Percentiles rank a stretch among this genome's conserved stretches.
phyloP scores from a whole-genome alignment of 2,888 invertebrate genomes.

The Oxystoma pomonae region DNA sequence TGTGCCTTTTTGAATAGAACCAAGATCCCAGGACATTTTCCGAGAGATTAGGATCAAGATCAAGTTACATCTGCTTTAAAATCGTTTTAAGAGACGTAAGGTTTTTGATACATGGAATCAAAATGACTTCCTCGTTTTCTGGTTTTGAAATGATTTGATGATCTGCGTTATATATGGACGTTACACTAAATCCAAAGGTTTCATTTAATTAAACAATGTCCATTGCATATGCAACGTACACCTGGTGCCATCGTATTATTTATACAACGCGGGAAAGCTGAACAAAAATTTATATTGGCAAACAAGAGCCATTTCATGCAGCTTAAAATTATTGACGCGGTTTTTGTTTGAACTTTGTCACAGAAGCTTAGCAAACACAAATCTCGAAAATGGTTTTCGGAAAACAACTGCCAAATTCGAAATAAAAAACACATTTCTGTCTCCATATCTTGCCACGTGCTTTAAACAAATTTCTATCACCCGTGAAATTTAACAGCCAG shows the following conservation, averaged over 20 bases:
- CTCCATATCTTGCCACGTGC: neutral
- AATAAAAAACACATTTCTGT: neutral
- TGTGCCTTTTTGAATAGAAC: neutral
- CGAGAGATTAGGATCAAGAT: neutral
- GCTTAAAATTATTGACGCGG: neutral
- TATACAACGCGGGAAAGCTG: neutral
- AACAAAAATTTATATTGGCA: neutral
- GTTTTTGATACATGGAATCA: neutral
- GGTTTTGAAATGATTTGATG: neutral
- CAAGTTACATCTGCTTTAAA: neutral
- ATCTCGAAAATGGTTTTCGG: too few species aligned
- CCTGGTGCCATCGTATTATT: neutral
- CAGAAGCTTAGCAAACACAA: neutral
- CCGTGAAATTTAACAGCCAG: neutral
- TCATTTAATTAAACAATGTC: neutral
- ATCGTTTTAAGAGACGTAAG: neutral
- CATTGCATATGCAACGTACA: neutral
- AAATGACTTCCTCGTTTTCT: neutral
- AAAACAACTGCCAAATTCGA: neutral
- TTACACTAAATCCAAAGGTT: too few species aligned
- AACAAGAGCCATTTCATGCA: neutral
- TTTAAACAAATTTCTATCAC: neutral
- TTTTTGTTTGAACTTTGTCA: neutral
- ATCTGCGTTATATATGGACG: too few species aligned
- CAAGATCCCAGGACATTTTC: neutral